Evolutionary conservation across 2,888 invertebrate species (phyloP), one percentile per base, ranked within the genome.

Genomic region (Neoascia interrupta): DNA sequence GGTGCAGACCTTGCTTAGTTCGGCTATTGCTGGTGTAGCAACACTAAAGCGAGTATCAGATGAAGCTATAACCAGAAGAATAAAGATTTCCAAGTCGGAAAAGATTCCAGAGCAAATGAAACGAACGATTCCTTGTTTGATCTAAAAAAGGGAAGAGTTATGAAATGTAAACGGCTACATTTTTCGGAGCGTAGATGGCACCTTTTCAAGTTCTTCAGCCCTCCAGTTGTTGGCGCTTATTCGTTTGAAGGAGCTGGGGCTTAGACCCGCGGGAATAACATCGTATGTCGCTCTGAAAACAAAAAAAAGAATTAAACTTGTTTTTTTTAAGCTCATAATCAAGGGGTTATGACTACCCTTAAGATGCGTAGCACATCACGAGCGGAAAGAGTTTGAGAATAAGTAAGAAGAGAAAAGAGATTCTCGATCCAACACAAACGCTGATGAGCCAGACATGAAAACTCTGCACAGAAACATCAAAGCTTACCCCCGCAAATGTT

Each of bases 41-140:
- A 97, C 95, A 88, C 94, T 95, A 86, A 94, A 97, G 80, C 97
- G 90, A 0, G 96, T 95, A 85, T 97, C 97, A 0, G 97, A 94
- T 0, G 96, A 94, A 1, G 95, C 97, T 4, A 97, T 92, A 5
- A 97, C 92, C 70, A 96, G 90, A 60, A 95, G 94, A 76, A 94
- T 89, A 16, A 96, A 90, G 21, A 94, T 92, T 69, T 95, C 95
- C 18, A 92, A 91, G 84, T 94, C 93, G 19, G 92, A 90, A 84
- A 96, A 94, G 36, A 96, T 91, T 49, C 95, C 95, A 81, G 93
- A 92, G 45, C 93, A 92, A 60, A 97, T 90, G 84, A 97, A 95
- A 84, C 94, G 95, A 1, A 97, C 93, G 83, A 95, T 92, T 23
- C 94, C 94, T 81, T 94, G 88, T 88, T 96, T 96, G 1, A 92